Conservation (phyloP, 2,797 vertebrate species). For the Rhinichthys osculus region DNA sequence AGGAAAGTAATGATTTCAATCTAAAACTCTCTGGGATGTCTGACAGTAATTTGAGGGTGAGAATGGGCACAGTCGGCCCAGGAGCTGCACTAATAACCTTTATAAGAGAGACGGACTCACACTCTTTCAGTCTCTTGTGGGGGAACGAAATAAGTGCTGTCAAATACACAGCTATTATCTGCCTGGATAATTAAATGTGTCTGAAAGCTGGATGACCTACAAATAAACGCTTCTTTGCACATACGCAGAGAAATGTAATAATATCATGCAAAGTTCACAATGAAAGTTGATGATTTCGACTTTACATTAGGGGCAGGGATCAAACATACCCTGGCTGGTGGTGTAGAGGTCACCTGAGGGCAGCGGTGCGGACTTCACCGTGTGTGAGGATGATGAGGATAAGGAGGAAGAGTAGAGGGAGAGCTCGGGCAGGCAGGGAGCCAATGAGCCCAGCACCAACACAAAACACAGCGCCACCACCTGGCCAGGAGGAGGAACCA, state of each 20-base stretch:
- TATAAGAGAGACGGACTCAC: not conserved
- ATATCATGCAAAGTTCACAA: constrained; percentile 8
- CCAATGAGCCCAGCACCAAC: constrained; percentile 93
- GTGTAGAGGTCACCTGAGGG: constrained; percentile 88
- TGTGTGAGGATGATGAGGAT: constrained; percentile 84
- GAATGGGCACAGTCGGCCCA: constrained; percentile 18
- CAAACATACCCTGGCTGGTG: constrained; percentile 90
- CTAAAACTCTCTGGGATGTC: constrained; percentile 43
- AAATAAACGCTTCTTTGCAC: constrained; percentile 6
- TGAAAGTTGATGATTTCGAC: not conserved
- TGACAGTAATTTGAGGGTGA: constrained; percentile 49
- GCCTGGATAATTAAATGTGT: constrained; percentile 24
- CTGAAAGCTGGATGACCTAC: constrained; percentile 1
- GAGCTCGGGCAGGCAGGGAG: constrained; percentile 89
- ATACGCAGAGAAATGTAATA: not conserved
- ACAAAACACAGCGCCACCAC: constrained; percentile 96
- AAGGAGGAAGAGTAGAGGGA: constrained; percentile 85
- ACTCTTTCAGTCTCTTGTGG: constrained; percentile 32
- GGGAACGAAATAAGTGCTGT: constrained; percentile 18
- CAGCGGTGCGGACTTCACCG: constrained; percentile 82
- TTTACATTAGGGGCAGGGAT: not conserved
- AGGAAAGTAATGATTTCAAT: constrained; percentile 42
- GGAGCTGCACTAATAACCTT: constrained; percentile 35
- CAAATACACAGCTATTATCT: constrained; percentile 27
- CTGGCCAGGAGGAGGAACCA: constrained; percentile 74